Base-by-base conservation (phyloP, 1,140 invertebrate species). In the Caenorhabditis inopinata region DNA sequence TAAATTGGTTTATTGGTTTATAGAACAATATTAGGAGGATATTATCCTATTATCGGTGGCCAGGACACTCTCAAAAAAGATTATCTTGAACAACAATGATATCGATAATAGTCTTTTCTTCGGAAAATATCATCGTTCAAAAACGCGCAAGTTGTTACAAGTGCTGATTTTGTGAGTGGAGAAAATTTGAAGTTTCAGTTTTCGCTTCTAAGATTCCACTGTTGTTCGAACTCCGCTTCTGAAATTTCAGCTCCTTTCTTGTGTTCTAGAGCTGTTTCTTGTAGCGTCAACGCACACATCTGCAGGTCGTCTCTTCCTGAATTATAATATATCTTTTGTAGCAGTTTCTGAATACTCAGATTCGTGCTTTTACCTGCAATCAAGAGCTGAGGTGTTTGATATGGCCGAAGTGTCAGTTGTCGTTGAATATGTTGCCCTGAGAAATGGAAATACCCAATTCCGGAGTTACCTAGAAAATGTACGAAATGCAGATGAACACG, bases 371-470 rank as follows among this genome's bases (percentile, higher is more conserved):
- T 89, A 94, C 96, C 78, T 79, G 95, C 94, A 38, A 95, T 90
- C 46, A 97, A 90, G 47, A 97, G 90, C 84, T 97, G 93, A 1
- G 95, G 93, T 74, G 92, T 91, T 90, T 95, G 96, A 85, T 95
- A 94, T 3, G 94, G 94, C 90, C 96, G 94, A 74, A 98, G 90
- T 90, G 97, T 96, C 94, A 98, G 96, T 91, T 98, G 96, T 16
- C 96, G 90, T 2, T 94, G 94, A 73, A 98, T 96, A 91, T 94
- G 98, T 87, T 96, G 93, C 0, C 96, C 96, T 91, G 97, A 95
- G 90, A 98, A 98, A 90, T 98, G 96, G 46, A 95, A 95, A 89
- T 94, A 98, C 95, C 96, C 97, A 92, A 94, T 94, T 53, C 94
- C 95, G 83, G 93, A 92, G 25, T 78, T 53, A 16, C 14, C 32